Base-by-base conservation (phyloP, 2,113 vertebrate species). In the Cyprinodon tularosa region DNA sequence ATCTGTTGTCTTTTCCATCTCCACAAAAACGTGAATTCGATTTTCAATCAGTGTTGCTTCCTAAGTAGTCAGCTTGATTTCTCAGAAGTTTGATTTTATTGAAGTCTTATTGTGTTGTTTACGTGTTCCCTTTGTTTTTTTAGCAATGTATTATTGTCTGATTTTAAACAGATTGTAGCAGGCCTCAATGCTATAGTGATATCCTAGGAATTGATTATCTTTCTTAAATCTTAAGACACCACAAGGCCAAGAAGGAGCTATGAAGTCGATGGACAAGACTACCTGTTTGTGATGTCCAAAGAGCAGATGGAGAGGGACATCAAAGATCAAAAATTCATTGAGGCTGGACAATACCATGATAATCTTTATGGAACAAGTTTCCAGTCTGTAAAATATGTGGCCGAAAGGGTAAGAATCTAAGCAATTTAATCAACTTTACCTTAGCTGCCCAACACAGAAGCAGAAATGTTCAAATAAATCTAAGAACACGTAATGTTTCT, bases 251-350 rank as follows among this genome's bases (percentile, higher is more conserved):
- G 94, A 91, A 95, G 98, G 84, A 97, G 98, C 90, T 98, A 98
- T 2, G 98, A 99, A 89, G 96, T 97, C 73, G 97, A 99, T 38
- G 96, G 96, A 38, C 95, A 96, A 83, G 98, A 99, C 93, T 99
- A 99, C 87, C 97, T 99, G 92, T 99, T 99, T 85, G 95, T 99
- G 88, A 95, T 91, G 90, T 99, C 97, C 80, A 95, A 97, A 92
- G 97, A 99, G 84, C 97, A 99, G 91, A 99, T 99, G 98, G 98
- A 99, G 90, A 97, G 96, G 84, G 98, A 99, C 83, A 99, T 99
- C 77, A 97, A 99, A 95, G 97, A 99, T 94, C 97, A 99, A 96
- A 98, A 98, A 92, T 99, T 99, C 90, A 99, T 99, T 68, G 98
- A 99, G 92, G 98, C 98, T 0, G 98, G 98, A 80, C 97, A 99